Conservation (phyloP, 2,888 invertebrate genomes). For the Acholoe squamosa region DNA sequence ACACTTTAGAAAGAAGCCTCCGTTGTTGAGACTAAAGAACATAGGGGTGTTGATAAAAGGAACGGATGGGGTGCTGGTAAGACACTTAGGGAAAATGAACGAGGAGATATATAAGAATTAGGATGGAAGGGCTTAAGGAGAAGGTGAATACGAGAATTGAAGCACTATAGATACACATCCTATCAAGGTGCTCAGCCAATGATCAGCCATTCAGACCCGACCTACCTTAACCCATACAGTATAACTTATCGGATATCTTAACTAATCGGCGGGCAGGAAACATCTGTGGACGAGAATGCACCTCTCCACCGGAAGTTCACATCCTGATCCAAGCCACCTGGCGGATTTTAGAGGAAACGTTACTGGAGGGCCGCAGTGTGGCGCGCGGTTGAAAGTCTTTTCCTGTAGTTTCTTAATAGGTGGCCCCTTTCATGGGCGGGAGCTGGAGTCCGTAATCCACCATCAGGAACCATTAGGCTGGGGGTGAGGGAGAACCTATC, state of each 20-base stretch:
- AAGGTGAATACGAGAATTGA: no score
- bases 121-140: no score
- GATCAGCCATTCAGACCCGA: conserved; percentile 32
- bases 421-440: conserved; percentile 24
- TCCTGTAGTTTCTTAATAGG: conserved; percentile 60
- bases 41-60: no score
- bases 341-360: conserved; percentile 41
- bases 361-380: background rate
- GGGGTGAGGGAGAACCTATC: conserved; percentile 24
- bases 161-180: background rate
- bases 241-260: conserved; percentile 52
- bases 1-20: no score
- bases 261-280: conserved; percentile 41
- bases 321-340: conserved; percentile 53
- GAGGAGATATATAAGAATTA: no score
- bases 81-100: no score
- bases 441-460: conserved; percentile 13
- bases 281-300: conserved; percentile 39
- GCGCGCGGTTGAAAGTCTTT: conserved; percentile 58
- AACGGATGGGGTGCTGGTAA: no score
- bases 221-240: conserved; percentile 2
- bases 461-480: conserved; percentile 53
- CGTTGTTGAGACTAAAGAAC: no score
- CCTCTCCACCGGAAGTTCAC: conserved; percentile 48
- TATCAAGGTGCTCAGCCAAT: background rate